phyloP scores from a whole-genome alignment of 2,113 vertebrate genomes.

The Rhineura floridana region DNA sequence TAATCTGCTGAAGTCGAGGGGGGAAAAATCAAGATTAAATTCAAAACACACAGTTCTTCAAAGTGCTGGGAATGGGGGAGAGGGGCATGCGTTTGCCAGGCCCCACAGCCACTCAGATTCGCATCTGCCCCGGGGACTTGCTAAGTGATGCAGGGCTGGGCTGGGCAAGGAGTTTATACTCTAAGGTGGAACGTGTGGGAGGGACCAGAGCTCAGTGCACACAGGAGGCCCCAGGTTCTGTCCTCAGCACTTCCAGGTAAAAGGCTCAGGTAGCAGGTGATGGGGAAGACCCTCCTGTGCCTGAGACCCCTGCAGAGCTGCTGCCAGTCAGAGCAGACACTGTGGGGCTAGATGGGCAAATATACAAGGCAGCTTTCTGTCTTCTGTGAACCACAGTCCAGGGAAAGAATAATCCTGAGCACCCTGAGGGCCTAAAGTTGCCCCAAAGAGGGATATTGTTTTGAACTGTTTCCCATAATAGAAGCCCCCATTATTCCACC shows the following conservation, averaged over 20 bases:
- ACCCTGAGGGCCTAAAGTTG: not conserved
- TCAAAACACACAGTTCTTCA: conserved; percentile 83
- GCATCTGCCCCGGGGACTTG: not conserved
- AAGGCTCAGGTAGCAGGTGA: not conserved
- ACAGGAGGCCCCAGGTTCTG: not conserved
- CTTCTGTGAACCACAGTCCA: not conserved
- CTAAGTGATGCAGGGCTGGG: not conserved
- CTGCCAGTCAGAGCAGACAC: not conserved
- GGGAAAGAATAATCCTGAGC: not conserved
- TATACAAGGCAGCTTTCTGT: not conserved
- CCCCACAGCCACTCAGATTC: conserved; percentile 7
- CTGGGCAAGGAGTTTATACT: not conserved
- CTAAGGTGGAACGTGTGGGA: not conserved
- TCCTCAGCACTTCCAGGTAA: not conserved
- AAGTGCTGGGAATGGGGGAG: conserved; percentile 67
- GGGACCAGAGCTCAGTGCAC: not conserved
- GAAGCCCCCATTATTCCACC: too few relatives aligned
- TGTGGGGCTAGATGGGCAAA: not conserved
- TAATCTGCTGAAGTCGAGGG: conserved; percentile 84
- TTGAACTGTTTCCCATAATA: not conserved
- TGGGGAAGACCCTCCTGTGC: not conserved
- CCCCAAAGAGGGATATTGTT: not conserved
- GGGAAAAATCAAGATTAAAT: conserved; percentile 83
- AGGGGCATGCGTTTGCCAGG: conserved; percentile 53
- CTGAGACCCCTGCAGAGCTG: not conserved